A percentile compares a stretch with the other conserved stretches of the same genome.
These are phyloP conservation scores for Watersipora subatra DNA, from an alignment of 1,140 invertebrate genomes.

Conservation along the genomic window DNA sequence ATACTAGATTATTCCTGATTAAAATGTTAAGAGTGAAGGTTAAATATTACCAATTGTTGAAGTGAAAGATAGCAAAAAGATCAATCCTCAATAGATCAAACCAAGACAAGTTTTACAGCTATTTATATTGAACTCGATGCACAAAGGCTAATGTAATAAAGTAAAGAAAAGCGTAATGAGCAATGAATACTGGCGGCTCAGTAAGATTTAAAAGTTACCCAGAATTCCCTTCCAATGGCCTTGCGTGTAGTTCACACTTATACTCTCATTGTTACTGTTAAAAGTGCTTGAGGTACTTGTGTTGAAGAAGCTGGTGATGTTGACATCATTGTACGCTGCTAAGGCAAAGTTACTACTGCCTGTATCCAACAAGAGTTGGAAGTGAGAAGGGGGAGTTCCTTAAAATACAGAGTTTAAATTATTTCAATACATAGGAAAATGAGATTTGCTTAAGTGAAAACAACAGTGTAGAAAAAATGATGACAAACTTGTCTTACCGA, in stretches of 20 bases:
- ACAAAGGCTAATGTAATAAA: not conserved
- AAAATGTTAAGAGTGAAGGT: too few relatives aligned
- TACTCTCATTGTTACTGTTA: slow-evolving; percentile 9
- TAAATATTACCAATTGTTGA: not conserved
- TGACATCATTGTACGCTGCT: slow-evolving; percentile 25
- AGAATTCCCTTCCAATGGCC: slow-evolving; percentile 40
- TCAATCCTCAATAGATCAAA: not conserved
- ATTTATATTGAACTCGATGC: not conserved
- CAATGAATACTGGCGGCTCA: slow-evolving; percentile 11
- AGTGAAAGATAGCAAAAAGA: not conserved
- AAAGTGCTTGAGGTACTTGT: slow-evolving; percentile 18
- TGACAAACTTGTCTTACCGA: too few relatives aligned
- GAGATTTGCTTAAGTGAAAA: too few relatives aligned
- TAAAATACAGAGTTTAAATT: too few relatives aligned
- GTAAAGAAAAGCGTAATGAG: not conserved
- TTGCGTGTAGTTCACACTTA: slow-evolving; percentile 35
- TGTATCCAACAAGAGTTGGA: slow-evolving; percentile 43
- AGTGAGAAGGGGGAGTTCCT: slow-evolving; percentile 15
- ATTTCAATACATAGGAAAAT: too few relatives aligned
- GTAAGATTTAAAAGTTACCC: slow-evolving; percentile 28
- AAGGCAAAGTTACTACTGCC: slow-evolving; percentile 44
- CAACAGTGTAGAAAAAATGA: too few relatives aligned
- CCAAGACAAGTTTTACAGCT: not conserved
- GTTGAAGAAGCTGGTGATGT: slow-evolving; percentile 28
- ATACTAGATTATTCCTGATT: too few relatives aligned